A percentile compares a stretch with the other conserved stretches of the same genome.
Conservation (phyloP, 2,797 vertebrate species). For the Psittacula echo region DNA sequence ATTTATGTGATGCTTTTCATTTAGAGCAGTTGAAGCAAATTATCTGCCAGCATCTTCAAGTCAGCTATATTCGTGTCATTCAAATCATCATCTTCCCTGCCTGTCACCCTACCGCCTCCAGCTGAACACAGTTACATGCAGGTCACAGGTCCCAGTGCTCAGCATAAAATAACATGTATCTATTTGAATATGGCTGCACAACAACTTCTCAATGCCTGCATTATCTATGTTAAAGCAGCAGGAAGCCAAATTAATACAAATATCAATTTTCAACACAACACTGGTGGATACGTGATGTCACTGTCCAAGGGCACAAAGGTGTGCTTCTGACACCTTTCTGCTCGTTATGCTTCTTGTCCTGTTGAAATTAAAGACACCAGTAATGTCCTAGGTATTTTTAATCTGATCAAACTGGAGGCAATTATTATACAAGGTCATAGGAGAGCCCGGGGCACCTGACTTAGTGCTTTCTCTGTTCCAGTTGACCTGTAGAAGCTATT, state of each 20-base stretch:
- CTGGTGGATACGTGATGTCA: fast-evolving
- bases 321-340: not conserved
- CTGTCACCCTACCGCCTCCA: not conserved
- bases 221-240: not conserved
- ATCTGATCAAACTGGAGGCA: not conserved
- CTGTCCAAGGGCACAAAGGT: not conserved
- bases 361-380: not conserved
- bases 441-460: fast-evolving
- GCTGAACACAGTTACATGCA: not conserved
- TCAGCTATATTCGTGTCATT: not conserved
- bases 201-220: not conserved
- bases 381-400: not conserved
- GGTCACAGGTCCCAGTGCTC: not conserved
- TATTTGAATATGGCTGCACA: not conserved
- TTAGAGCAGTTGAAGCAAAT: not conserved
- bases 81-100: not conserved
- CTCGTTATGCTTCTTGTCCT: not conserved
- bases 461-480: not conserved
- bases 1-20: not conserved
- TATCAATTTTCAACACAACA: not conserved
- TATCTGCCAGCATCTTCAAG: not conserved
- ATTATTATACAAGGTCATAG: not conserved
- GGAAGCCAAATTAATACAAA: not conserved
- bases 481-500: not conserved
- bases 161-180: not conserved